phyloP scores from a whole-genome alignment of 2,797 vertebrate genomes.

The Onychomys torridus region DNA sequence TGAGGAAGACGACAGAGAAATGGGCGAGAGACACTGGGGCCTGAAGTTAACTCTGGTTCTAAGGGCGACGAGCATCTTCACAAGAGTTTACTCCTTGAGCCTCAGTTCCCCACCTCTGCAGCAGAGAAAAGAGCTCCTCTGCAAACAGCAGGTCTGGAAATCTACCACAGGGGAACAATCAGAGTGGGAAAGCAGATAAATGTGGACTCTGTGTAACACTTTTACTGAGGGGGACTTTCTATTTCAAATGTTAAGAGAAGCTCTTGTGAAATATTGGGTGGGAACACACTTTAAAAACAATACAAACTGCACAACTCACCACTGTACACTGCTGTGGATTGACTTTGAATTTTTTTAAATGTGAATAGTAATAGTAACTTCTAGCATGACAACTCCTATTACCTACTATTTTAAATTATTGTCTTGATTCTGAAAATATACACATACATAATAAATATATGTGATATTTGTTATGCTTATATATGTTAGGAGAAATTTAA shows the following conservation, averaged over 20 bases:
- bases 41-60: not conserved
- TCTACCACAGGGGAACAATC: not conserved
- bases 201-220: not conserved
- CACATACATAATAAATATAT: not conserved
- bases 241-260: not conserved
- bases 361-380: not conserved
- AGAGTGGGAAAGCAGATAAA: not conserved
- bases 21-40: not conserved
- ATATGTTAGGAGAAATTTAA: not conserved
- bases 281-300: not conserved
- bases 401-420: not conserved
- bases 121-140: not conserved
- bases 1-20: not conserved
- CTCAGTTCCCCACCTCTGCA: not conserved
- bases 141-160: not conserved
- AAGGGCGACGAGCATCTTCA: not conserved
- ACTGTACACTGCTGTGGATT: not conserved
- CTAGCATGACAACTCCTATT: not conserved
- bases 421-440: not conserved
- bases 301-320: not conserved
- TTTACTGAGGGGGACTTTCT: not conserved
- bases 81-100: not conserved
- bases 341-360: conserved; percentile 23
- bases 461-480: not conserved
- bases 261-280: not conserved